These are phyloP conservation scores for Napeogenes sylphis DNA, from an alignment of 2,888 invertebrate genomes.

Conservation along the genomic window DNA sequence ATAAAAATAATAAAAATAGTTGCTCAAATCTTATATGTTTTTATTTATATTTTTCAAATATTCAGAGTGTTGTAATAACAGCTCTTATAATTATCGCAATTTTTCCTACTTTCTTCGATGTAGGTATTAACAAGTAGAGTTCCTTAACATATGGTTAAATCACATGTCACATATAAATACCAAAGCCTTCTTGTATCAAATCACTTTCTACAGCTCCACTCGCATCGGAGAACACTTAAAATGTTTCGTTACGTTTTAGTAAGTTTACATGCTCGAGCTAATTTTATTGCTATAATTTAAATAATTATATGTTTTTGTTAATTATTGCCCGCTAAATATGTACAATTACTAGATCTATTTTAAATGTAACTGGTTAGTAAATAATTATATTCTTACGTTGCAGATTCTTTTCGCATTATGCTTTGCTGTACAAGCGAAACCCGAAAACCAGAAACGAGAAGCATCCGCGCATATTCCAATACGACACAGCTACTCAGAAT, in stretches of 20 bases:
- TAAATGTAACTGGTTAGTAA: too few species aligned
- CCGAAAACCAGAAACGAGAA: constrained; percentile 30
- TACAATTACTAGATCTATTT: too few species aligned
- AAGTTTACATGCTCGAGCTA: constrained; percentile 38
- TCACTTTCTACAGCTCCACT: constrained; percentile 53
- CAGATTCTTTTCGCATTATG: constrained; percentile 27
- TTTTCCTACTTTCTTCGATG: constrained; percentile 43
- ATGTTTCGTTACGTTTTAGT: constrained; percentile 51
- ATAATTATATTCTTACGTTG: not conserved
- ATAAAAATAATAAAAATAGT: too few species aligned
- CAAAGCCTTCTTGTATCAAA: constrained; percentile 39
- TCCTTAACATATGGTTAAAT: constrained; percentile 38
- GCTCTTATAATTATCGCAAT: constrained; percentile 37
- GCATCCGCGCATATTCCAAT: constrained; percentile 45
- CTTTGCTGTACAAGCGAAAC: constrained; percentile 19
- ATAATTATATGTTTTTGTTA: not conserved
- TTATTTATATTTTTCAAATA: not conserved
- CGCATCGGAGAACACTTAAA: constrained; percentile 37
- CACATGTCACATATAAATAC: constrained; percentile 52
- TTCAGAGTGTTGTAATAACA: constrained; percentile 30
- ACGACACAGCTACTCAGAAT: constrained; percentile 63
- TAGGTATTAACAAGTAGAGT: constrained; percentile 43
- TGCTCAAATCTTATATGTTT: too few species aligned
- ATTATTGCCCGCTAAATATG: too few species aligned
- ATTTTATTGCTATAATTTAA: not conserved